Base-by-base conservation (phyloP, 1,140 invertebrate genomes). In the Lepidotrigona ventralis region DNA sequence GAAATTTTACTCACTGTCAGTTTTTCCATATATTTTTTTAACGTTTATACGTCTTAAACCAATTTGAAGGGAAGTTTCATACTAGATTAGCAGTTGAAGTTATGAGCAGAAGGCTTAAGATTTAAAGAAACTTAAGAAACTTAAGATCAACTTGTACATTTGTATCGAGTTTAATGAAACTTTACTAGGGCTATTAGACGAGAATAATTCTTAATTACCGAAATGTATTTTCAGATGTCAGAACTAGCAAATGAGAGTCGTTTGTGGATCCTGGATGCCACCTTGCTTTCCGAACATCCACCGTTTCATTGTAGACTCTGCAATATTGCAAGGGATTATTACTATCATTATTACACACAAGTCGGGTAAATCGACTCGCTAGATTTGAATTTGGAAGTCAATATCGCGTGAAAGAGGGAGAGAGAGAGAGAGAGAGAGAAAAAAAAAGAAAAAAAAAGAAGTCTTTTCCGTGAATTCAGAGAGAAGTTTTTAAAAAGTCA, bases 211-310 rank as follows among this genome's bases (percentile, higher is more conserved):
- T n/a, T 46, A 89, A 90, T 92, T 93, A 97, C 97, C 97, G 96
- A 83, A 98, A 95, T 9, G 95, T 95, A 91, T 98, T 98, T 92
- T 98, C 97, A 14, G 97, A 97, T 2, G 97, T 96, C 5, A 99
- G 94, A 15, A 98, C 95, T 1, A 98, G 92, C 3, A 98, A 89
- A 91, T 98, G 97, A 2, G 96, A 96, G 85, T 97, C 96, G 0
- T 96, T 96, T 4, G 95, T 94, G 11, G 97, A 98, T 29, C 96
- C 97, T 17, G 97, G 97, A 95, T 98, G 98, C 97, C 98, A 99
- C 46, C 96, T 95, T 0, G 96, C 95, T 86, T 96, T 96, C 12
- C 95, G 94, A 17, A 97, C 95, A 88, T 96, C 95, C 14, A 95
- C 92, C 2, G 95, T 94, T 2, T 95, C 94, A 0, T 82, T 95